Base-by-base conservation (phyloP, 2,797 vertebrate genomes). In the Loris lydekkerianus region DNA sequence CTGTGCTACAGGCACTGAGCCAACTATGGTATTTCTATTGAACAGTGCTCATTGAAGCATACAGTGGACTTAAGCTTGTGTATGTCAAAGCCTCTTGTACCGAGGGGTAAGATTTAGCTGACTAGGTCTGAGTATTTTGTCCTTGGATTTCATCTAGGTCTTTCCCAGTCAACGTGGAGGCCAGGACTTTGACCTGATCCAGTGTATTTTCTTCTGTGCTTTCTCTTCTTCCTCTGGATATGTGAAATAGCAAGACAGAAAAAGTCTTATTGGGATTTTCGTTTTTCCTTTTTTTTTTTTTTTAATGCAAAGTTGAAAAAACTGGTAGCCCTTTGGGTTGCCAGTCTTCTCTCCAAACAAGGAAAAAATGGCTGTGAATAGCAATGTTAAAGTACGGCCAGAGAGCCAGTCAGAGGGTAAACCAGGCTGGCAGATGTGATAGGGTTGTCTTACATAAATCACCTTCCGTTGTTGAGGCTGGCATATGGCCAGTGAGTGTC, bases 401-500 rank as follows among this genome's bases (percentile, higher is more conserved):
- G 95, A 96, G 94, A 97, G 96, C 95, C 95, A 37, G 25, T 84
- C 91, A 69, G 2, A 97, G 97, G 96, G 97, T 97, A 97, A 97
- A 89, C 95, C 92, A 96, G 96, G 93, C 96, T 97, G 97, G 97
- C 98, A 98, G 98, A 98, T 98, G 98, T 97, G 97, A 97, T 89
- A 92, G 93, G 70, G 93, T 96, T 97, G 94, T 96, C 97, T 98
- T 96, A 93, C 86, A 97, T 98, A 98, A 98, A 98, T 98, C 98
- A 98, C 96, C 97, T 97, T 96, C 96, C 95, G 96, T 98, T 98
- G 98, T 98, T 78, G 89, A 87, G 87, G 96, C 86, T 98, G 98
- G 98, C 98, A 97, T 98, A 98, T 98, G 98, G 98, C 98, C 98
- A 98, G 86, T 97, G 97, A 98, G 97, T 97, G 98, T 97, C 98